phyloP scores from a whole-genome alignment of 2,888 invertebrate genomes.

The Agrotis exclamationis region DNA sequence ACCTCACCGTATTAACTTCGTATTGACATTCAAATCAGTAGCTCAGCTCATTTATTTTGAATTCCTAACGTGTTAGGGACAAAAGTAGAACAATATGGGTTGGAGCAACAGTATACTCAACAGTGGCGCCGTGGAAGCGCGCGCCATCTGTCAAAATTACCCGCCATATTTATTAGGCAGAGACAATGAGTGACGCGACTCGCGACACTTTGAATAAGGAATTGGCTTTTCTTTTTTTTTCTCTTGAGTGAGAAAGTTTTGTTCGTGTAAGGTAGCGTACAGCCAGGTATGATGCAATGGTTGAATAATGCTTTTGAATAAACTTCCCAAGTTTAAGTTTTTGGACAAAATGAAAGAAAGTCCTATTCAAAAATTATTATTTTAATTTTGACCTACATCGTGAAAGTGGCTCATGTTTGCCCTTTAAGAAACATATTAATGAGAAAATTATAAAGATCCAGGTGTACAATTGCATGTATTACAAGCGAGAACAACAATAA shows the following conservation, averaged over 20 bases:
- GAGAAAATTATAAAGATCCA: constrained; percentile 36
- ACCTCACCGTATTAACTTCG: constrained; percentile 85
- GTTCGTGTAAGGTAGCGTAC: constrained; percentile 51
- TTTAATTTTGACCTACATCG: constrained; percentile 23
- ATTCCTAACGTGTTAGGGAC: constrained; percentile 84
- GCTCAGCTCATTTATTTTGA: constrained; percentile 87
- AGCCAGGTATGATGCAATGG: constrained; percentile 29
- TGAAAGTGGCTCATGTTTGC: constrained; percentile 27
- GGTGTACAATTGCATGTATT: constrained; percentile 35
- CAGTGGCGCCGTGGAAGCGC: constrained; percentile 87
- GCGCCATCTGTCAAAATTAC: constrained; percentile 87
- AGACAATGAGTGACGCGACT: constrained; percentile 69
- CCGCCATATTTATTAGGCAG: constrained; percentile 79
- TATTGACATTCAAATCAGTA: constrained; percentile 90
- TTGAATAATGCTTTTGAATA: constrained; percentile 43
- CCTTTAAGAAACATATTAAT: constrained; percentile 37
- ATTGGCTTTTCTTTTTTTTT: constrained; percentile 51
- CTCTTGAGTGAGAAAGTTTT: constrained; percentile 44
- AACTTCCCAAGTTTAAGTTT: constrained; percentile 10
- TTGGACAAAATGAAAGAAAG: constrained; percentile 17
- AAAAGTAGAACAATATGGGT: constrained; percentile 86
- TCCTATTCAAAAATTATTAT: constrained; percentile 12
- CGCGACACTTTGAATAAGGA: constrained; percentile 64
- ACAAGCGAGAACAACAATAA: constrained; percentile 27
- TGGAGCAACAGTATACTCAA: constrained; percentile 89